These are phyloP conservation scores for Mesodorylaimus sp. DNA, from an alignment of 2,888 invertebrate species.

Conservation along the genomic window DNA sequence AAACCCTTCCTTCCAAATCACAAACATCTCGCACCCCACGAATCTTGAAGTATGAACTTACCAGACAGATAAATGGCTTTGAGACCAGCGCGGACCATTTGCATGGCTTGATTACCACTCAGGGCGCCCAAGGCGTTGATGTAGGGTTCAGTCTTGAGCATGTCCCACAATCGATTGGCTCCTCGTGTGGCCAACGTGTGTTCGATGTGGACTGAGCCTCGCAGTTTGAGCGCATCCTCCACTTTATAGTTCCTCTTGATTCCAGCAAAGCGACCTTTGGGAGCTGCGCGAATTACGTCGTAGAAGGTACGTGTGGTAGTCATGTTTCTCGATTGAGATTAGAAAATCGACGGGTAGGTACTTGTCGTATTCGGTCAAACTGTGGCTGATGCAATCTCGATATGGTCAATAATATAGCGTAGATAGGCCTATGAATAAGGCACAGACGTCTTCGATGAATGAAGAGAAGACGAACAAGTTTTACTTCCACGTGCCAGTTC, in stretches of 20 bases:
- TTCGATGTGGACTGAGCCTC: conserved; percentile 30
- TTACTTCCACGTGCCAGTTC: no score
- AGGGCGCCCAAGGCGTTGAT: conserved; percentile 31
- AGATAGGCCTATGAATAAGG: no score
- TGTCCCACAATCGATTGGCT: conserved; percentile 30
- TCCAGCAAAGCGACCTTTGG: conserved; percentile 27
- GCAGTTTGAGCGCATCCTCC: conserved; percentile 24
- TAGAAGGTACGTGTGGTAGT: no score
- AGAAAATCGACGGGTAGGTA: no score
- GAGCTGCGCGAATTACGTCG: conserved; percentile 24
- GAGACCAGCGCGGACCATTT: conserved; percentile 31
- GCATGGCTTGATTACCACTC: conserved; percentile 32
- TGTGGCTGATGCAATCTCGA: no score
- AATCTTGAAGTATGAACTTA: no score
- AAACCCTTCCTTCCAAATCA: no score
- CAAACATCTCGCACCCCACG: not conserved
- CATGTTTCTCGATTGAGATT: no score
- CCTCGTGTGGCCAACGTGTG: conserved; percentile 30
- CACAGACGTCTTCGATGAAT: no score
- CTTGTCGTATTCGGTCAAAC: no score
- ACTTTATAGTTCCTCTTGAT: conserved; percentile 15
- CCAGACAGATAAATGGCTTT: conserved; percentile 32
- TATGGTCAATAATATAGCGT: no score
- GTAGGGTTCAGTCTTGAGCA: conserved; percentile 27
- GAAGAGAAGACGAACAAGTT: no score